Conservation (phyloP, 2,113 vertebrate genomes). For the Aleadryas rufinucha region DNA sequence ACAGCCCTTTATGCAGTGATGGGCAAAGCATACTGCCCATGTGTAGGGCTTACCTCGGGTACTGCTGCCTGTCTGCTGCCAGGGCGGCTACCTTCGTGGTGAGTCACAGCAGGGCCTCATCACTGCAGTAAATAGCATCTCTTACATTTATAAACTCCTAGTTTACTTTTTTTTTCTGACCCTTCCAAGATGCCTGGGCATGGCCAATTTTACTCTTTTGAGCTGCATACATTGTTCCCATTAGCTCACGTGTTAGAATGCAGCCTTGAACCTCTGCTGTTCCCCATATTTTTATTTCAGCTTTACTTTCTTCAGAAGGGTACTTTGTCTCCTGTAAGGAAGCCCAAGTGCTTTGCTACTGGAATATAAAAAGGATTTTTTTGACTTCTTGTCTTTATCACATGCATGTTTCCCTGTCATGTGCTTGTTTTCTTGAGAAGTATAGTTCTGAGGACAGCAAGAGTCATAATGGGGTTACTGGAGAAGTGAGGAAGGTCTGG, state of each 20-base stretch:
- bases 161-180: background rate
- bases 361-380: background rate
- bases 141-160: background rate
- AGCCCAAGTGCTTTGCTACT: background rate
- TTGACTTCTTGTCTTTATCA: background rate
- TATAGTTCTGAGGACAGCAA: background rate
- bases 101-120: background rate
- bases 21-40: rapidly evolving
- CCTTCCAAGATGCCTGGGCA: background rate
- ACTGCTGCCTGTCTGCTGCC: background rate
- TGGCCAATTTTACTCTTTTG: background rate
- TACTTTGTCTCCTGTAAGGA: background rate
- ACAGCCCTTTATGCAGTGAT: background rate
- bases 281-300: background rate
- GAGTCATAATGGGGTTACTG: background rate
- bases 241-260: background rate
- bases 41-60: background rate
- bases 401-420: background rate
- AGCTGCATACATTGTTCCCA: background rate
- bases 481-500: background rate
- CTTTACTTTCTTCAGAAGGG: background rate
- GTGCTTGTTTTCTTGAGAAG: background rate
- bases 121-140: background rate
- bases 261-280: background rate
- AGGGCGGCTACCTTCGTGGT: rapidly evolving